These are phyloP conservation scores for Dryococelus australis DNA, from an alignment of 2,888 invertebrate genomes.

Conservation along the genomic window DNA sequence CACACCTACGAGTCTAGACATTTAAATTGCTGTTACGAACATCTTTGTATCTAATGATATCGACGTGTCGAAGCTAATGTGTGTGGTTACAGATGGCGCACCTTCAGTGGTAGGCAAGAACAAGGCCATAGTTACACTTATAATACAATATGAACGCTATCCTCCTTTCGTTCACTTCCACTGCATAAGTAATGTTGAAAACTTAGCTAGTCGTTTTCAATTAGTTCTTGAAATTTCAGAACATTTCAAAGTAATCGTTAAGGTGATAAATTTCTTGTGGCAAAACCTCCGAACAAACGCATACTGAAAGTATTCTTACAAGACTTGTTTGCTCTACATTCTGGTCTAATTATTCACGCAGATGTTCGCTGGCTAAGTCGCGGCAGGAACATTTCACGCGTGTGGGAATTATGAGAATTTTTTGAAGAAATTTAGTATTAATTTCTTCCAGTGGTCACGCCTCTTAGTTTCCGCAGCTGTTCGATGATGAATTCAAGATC, in stretches of 20 bases:
- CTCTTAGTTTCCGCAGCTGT: no score
- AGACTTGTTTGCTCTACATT: background rate
- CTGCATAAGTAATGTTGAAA: slow-evolving; percentile 17
- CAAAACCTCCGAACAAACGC: slow-evolving; percentile 18
- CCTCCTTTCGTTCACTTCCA: slow-evolving; percentile 43
- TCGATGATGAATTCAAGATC: background rate
- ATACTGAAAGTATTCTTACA: slow-evolving; percentile 13
- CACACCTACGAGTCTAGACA: no score
- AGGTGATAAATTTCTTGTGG: background rate
- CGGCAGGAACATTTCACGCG: background rate
- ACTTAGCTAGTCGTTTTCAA: slow-evolving; percentile 25
- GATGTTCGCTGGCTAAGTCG: slow-evolving; percentile 8
- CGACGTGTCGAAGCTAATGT: no score
- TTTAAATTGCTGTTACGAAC: no score
- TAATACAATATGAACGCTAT: background rate
- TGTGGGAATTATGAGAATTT: background rate
- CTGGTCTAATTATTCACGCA: background rate
- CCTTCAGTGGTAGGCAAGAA: background rate
- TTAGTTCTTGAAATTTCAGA: slow-evolving; percentile 32
- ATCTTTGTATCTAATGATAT: no score
- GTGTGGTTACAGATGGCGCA: background rate
- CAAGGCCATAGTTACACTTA: background rate
- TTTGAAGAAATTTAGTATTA: background rate
- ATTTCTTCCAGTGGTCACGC: background rate
- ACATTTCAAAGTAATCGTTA: slow-evolving; percentile 30